These are phyloP conservation scores for Beris chalybata DNA, from an alignment of 2,888 invertebrate genomes.

Conservation along the genomic window DNA sequence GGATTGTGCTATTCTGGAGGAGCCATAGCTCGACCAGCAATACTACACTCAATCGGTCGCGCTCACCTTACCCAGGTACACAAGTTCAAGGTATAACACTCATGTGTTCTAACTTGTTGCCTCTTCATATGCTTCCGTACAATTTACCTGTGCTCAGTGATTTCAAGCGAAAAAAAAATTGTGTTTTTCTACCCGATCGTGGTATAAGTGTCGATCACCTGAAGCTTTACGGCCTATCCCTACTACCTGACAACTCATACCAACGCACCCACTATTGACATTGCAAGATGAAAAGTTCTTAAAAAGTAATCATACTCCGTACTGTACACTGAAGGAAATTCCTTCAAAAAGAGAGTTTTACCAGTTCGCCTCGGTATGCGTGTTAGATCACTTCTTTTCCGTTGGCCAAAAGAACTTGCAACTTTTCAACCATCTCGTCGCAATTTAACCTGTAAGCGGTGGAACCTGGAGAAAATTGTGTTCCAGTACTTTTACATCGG, in stretches of 20 bases:
- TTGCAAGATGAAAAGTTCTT: background rate
- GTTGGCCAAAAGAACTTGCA: too few relatives aligned
- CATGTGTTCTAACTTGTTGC: conserved; percentile 23
- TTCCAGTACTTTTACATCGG: too few relatives aligned
- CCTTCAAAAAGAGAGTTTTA: too few relatives aligned
- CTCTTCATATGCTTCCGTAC: conserved; percentile 6
- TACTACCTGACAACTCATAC: background rate
- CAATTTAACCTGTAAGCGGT: too few relatives aligned
- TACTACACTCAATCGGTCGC: background rate
- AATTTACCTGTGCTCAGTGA: conserved; percentile 9
- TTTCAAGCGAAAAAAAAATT: conserved; percentile 9
- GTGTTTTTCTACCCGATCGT: background rate
- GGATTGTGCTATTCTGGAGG: too few relatives aligned
- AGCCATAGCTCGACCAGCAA: conserved; percentile 9
- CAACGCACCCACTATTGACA: background rate
- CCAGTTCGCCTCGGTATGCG: too few relatives aligned
- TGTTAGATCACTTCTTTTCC: too few relatives aligned
- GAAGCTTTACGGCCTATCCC: background rate
- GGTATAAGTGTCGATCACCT: background rate
- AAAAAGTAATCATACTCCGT: too few relatives aligned
- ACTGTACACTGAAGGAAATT: too few relatives aligned
- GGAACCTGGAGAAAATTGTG: too few relatives aligned
- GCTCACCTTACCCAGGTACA: conserved; percentile 25
- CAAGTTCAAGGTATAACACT: conserved; percentile 26
- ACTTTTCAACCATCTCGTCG: too few relatives aligned